phyloP scores from a whole-genome alignment of 2,113 vertebrate genomes.

The Pandion haliaetus region DNA sequence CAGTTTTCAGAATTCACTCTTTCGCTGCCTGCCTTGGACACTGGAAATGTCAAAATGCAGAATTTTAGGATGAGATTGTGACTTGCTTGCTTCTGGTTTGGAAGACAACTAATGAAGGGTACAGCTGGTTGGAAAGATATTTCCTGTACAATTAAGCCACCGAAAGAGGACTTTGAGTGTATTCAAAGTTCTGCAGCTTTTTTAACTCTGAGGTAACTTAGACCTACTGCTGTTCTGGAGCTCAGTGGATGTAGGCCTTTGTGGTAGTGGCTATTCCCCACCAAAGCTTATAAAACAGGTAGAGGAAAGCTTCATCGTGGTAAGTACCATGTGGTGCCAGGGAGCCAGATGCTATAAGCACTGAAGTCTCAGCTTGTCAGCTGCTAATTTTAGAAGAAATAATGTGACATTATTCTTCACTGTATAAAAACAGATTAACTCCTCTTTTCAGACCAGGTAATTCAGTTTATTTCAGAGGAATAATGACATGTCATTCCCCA shows the following conservation, averaged over 20 bases:
- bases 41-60: background rate
- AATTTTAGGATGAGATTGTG: background rate
- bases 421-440: slow-evolving; percentile 41
- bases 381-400: slow-evolving; percentile 50
- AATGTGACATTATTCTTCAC: slow-evolving; percentile 38
- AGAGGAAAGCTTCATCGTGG: background rate
- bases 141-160: background rate
- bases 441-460: slow-evolving; percentile 39
- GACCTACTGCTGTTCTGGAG: background rate
- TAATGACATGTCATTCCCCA: slow-evolving; percentile 36
- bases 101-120: background rate
- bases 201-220: background rate
- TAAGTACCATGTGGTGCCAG: background rate
- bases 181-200: background rate
- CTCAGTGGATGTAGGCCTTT: background rate
- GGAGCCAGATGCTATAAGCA: background rate
- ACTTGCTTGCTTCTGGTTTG: background rate
- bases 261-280: background rate
- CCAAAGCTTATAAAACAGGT: background rate
- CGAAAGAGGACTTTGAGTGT: background rate
- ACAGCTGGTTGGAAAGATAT: background rate
- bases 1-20: background rate
- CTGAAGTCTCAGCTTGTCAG: slow-evolving; percentile 16
- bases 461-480: slow-evolving; percentile 37
- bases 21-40: background rate